Conservation (phyloP, 1,140 invertebrate species). For the Apis cerana region DNA sequence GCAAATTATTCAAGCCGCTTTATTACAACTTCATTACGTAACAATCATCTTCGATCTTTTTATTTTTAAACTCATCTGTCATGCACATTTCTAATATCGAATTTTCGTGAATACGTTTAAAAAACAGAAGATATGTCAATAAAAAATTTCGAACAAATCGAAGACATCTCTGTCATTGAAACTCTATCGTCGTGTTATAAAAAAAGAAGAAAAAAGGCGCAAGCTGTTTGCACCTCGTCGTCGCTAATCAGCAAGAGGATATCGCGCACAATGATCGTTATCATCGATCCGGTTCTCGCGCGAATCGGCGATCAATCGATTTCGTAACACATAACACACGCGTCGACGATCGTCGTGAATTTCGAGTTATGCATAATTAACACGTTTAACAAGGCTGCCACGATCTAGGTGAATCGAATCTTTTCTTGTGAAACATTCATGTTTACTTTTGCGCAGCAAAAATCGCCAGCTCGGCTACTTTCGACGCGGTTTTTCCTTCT, state of each 20-base stretch:
- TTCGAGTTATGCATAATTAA: constrained; percentile 18
- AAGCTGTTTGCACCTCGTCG: background rate
- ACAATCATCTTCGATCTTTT: no score
- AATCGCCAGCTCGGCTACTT: background rate
- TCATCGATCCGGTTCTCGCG: background rate
- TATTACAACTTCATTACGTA: no score
- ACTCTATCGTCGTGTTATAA: no score
- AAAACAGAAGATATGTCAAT: no score
- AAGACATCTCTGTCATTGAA: no score
- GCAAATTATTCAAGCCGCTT: no score
- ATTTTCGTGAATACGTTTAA: no score
- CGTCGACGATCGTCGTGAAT: constrained; percentile 13
- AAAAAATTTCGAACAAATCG: no score
- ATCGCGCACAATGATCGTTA: constrained; percentile 7
- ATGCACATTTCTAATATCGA: no score
- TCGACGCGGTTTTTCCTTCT: background rate
- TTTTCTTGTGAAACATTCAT: no score
- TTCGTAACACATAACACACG: background rate
- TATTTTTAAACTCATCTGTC: no score
- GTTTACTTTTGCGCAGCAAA: constrained; percentile 17
- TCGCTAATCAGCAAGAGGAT: background rate
- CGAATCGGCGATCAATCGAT: background rate
- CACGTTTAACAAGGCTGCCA: background rate
- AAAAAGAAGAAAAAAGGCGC: no score
- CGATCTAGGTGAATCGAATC: background rate